Evolutionary conservation across 2,888 invertebrate species (phyloP), one percentile per base, ranked within the genome.

Genomic region (Cheilosia pagana): DNA sequence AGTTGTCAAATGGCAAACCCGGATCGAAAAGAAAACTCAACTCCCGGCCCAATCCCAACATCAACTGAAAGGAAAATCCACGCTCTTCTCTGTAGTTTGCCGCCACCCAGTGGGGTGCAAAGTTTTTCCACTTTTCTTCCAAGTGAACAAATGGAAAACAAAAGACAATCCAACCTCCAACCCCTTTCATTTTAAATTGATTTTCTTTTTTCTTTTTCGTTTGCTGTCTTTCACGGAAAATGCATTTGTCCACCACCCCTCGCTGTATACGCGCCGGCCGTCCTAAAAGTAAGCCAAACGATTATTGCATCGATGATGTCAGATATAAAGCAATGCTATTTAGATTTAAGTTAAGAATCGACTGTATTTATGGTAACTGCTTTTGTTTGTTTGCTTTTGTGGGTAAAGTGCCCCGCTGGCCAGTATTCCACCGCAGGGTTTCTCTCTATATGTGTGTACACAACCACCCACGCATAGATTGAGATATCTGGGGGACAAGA

Each of bases 231-330:
- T 53, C n/a, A 31, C 16, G 52, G 45, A 55, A 55, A 60, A 67
- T 39, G 52, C 59, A 48, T 55, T 67, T 74, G 63, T 19, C n/a
- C 35, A 25, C 63, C 39, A 35, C 39, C 59, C 28, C 35, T 35
- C 35, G 10, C 10, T 25, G 3, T 2, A 23, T 31, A 31, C 31
- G 12, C n/a, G 5, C 31, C 48, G 43, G 12, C 62, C 25, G 23
- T 19, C 35, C 45, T 50, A 53, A 74, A 79, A 82, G 31, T 60
- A 71, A 82, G 67, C 72, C 77, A 82, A 82, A 82, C 77, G 82
- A 77, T 82, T 82, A 82, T 82, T 78, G 78, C 77, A 77, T 82
- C 77, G 77, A 82, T 82, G 82, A 82, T 82, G 78, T 82, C 82
- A 78, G 82, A 76, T 65, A 74, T 74, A 55, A 35, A 76, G 53